These are phyloP conservation scores for Tapirus terrestris DNA, from an alignment of 2,113 vertebrate genomes.

Conservation along the genomic window DNA sequence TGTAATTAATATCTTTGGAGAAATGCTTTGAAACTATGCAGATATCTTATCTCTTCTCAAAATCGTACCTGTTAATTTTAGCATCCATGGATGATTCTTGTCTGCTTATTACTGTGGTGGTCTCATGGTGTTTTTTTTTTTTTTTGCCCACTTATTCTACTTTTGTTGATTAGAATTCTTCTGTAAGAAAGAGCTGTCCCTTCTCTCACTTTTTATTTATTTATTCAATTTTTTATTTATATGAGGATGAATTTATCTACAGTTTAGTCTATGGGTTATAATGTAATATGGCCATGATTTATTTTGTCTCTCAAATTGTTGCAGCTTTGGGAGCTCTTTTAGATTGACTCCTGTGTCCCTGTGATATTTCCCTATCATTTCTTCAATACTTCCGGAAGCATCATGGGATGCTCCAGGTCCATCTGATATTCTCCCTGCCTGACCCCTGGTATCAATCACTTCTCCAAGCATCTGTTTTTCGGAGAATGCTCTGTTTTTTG, in stretches of 20 bases:
- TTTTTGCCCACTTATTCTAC: neutral
- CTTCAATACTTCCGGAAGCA: neutral
- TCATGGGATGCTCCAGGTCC: neutral
- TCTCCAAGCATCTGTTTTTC: neutral
- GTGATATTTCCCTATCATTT: accelerated
- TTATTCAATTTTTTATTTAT: neutral
- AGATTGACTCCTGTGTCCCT: neutral
- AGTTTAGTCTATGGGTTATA: neutral
- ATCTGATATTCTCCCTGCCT: neutral
- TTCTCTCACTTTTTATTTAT: neutral
- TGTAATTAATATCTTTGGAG: neutral
- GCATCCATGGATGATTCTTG: neutral
- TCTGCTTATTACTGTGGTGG: too few relatives aligned
- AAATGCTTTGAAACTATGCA: neutral
- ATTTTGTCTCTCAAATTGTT: neutral
- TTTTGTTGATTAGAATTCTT: neutral
- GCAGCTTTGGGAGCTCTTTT: neutral
- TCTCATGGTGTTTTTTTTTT: neutral
- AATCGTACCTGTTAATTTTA: neutral
- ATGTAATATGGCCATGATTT: neutral
- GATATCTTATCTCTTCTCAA: neutral
- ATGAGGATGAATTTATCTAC: neutral
- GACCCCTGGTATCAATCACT: neutral
- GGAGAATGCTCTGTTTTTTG: neutral
- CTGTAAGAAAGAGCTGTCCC: neutral